These are phyloP conservation scores for Lysandra coridon DNA, from an alignment of 2,888 invertebrate species.

Conservation along the genomic window DNA sequence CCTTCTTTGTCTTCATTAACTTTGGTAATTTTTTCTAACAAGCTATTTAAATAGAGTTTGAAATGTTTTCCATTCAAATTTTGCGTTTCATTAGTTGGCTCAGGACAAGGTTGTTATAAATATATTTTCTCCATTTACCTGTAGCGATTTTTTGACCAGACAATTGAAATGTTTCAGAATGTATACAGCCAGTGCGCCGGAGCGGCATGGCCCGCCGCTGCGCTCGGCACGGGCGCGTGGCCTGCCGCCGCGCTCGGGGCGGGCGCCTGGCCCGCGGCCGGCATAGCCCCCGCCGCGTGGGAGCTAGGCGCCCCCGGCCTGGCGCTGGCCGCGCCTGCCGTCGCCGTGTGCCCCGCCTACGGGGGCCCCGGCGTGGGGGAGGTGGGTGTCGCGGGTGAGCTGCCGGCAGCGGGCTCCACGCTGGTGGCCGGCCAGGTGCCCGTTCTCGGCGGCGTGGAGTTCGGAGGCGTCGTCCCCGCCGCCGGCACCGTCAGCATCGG, in stretches of 20 bases:
- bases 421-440: conserved; percentile 49
- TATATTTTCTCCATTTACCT: background rate
- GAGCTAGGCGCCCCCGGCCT: conserved; percentile 18
- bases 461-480: conserved; percentile 45
- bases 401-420: conserved; percentile 47
- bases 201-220: background rate
- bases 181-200: conserved; percentile 32
- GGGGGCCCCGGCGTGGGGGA: conserved; percentile 24
- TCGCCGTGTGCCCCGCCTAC: conserved; percentile 31
- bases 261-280: background rate
- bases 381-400: conserved; percentile 41
- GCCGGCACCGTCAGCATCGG: conserved; percentile 47
- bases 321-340: background rate
- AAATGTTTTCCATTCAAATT: background rate
- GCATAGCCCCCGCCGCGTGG: background rate
- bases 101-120: background rate
- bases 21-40: background rate
- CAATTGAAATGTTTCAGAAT: conserved; percentile 29
- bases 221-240: conserved; percentile 35
- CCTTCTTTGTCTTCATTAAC: background rate
- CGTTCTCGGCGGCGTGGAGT: conserved; percentile 48
- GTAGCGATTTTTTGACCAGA: background rate
- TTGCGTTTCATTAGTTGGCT: background rate
- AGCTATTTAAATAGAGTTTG: background rate
- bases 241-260: conserved; percentile 12